phyloP scores from a whole-genome alignment of 2,797 vertebrate genomes.

The Tauraco hartlaubi region DNA sequence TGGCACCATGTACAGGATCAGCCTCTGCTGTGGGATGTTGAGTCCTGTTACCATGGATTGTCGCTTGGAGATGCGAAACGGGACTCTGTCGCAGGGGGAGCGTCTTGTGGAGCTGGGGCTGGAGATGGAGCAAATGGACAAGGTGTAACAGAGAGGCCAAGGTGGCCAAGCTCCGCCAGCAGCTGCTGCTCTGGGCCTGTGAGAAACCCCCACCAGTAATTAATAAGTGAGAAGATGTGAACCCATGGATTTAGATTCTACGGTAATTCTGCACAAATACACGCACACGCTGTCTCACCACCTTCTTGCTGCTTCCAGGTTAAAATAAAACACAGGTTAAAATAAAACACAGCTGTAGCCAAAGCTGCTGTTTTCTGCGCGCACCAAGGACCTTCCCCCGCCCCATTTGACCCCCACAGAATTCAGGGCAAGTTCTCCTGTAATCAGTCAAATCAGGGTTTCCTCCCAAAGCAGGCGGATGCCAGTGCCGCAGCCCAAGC shows the following conservation, averaged over 20 bases:
- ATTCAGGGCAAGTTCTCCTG: neutral
- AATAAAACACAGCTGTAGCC: neutral
- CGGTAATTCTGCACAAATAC: neutral
- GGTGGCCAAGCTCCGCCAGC: neutral
- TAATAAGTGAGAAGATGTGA: neutral
- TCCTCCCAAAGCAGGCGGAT: neutral
- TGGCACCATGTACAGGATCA: rapidly evolving
- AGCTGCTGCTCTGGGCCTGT: neutral
- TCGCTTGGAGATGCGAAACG: neutral
- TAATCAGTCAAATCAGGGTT: rapidly evolving
- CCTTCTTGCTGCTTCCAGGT: neutral
- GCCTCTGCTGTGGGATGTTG: neutral
- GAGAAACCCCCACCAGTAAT: neutral
- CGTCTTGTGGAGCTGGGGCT: rapidly evolving
- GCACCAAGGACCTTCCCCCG: neutral
- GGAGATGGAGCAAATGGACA: rapidly evolving
- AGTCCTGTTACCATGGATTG: rapidly evolving
- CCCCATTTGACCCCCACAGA: neutral
- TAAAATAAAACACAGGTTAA: neutral
- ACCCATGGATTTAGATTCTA: rapidly evolving
- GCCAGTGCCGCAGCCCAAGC: neutral
- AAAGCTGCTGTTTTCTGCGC: neutral
- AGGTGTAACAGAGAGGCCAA: rapidly evolving
- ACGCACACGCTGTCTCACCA: rapidly evolving
- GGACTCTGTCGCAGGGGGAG: neutral